Conservation (phyloP, 2,888 invertebrate genomes). For the Synergus laeviventris region DNA sequence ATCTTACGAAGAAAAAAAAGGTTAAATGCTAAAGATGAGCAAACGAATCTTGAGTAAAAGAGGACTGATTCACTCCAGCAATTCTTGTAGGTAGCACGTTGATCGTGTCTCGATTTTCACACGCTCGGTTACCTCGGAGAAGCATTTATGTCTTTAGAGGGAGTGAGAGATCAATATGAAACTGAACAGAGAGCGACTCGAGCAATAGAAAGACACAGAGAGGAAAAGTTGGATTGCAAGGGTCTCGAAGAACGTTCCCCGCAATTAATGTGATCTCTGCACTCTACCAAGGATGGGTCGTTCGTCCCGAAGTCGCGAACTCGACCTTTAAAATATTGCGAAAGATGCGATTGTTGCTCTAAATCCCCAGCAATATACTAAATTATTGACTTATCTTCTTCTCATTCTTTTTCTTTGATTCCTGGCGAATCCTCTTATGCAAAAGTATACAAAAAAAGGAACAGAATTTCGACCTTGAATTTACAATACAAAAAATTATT, state of each 20-base stretch:
- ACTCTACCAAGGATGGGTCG: constrained; percentile 54
- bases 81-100: constrained; percentile 25
- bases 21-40: constrained; percentile 5
- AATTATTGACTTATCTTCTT: background rate
- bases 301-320: constrained; percentile 59
- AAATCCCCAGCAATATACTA: constrained; percentile 45
- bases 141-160: constrained; percentile 47
- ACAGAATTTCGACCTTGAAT: too few species aligned
- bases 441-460: too few species aligned
- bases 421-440: too few species aligned
- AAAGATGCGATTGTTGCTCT: constrained; percentile 48
- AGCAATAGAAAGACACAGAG: constrained; percentile 25
- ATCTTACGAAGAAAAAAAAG: background rate
- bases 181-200: background rate
- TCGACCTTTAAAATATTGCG: constrained; percentile 64
- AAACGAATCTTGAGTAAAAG: constrained; percentile 1
- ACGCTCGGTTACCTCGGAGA: constrained; percentile 53
- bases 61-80: constrained; percentile 6
- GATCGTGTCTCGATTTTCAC: constrained; percentile 51
- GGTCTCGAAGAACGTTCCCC: constrained; percentile 45
- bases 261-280: constrained; percentile 57
- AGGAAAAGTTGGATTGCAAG: constrained; percentile 48
- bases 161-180: constrained; percentile 32
- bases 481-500: too few species aligned
- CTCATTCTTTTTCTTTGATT: background rate